These are phyloP conservation scores for Drosophila pseudoobscura DNA, from an alignment of 1,140 invertebrate genomes.

Conservation along the genomic window DNA sequence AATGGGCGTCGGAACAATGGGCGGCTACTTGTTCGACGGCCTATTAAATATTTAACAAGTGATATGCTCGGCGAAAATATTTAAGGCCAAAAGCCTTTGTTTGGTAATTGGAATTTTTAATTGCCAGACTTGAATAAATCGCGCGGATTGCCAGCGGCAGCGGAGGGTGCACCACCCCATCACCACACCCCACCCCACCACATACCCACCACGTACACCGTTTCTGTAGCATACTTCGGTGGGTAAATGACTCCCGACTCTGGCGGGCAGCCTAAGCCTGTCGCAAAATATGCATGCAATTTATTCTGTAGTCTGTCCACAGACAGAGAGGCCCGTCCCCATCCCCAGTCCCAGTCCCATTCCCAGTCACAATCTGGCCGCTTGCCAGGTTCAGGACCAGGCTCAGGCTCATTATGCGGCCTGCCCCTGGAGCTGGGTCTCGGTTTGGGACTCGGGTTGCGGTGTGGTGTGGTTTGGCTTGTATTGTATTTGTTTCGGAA, in stretches of 20 bases:
- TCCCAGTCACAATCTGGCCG: slow-evolving; percentile 35
- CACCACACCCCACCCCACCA: too few relatives aligned
- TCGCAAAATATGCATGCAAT: slow-evolving; percentile 52
- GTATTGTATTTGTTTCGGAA: slow-evolving; percentile 15
- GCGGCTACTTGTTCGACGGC: slow-evolving; percentile 51
- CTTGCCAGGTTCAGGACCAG: slow-evolving; percentile 56
- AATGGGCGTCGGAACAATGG: slow-evolving; percentile 44
- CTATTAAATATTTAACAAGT: slow-evolving; percentile 73
- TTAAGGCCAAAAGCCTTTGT: slow-evolving; percentile 56
- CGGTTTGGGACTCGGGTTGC: slow-evolving; percentile 4
- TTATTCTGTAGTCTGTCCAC: slow-evolving; percentile 45
- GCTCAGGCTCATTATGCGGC: slow-evolving; percentile 60
- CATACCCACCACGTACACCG: background rate
- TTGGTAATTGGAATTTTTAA: slow-evolving; percentile 59
- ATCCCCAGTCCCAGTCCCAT: background rate
- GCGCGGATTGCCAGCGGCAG: background rate
- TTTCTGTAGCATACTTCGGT: slow-evolving; percentile 42
- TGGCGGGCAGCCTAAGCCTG: slow-evolving; percentile 15
- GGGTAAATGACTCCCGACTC: slow-evolving; percentile 14
- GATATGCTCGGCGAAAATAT: slow-evolving; percentile 41
- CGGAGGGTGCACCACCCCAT: too few relatives aligned
- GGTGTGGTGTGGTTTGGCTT: slow-evolving; percentile 3
- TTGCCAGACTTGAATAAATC: slow-evolving; percentile 35
- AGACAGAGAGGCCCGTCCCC: background rate
- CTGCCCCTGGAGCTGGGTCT: slow-evolving; percentile 25